These are phyloP conservation scores for Physeter macrocephalus DNA, from an alignment of 2,113 vertebrate genomes.

Conservation along the genomic window DNA sequence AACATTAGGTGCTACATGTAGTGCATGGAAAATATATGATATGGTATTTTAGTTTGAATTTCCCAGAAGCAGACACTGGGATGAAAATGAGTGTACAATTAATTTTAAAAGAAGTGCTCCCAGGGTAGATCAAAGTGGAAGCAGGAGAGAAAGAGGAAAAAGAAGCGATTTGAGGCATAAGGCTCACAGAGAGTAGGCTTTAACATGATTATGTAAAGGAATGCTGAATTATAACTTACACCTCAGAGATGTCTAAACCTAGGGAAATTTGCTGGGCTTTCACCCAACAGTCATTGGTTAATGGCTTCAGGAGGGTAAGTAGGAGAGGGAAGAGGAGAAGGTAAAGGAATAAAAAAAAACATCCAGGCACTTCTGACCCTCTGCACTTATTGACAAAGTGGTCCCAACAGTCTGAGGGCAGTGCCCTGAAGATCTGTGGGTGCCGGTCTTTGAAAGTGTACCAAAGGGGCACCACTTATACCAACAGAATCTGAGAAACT, in stretches of 20 bases:
- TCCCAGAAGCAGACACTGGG: neutral
- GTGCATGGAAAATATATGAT: neutral
- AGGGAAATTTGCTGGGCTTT: neutral
- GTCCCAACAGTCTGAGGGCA: neutral
- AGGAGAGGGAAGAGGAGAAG: rapidly evolving
- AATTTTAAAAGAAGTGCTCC: neutral
- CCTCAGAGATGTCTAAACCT: neutral
- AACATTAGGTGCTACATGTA: neutral
- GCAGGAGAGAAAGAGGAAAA: neutral
- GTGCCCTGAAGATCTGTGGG: neutral
- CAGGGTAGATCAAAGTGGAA: neutral
- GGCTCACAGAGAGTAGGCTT: neutral
- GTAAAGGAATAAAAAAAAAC: neutral
- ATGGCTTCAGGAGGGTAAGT: neutral
- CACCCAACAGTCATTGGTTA: neutral
- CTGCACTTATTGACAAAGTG: neutral
- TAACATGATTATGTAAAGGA: neutral
- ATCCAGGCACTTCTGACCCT: neutral
- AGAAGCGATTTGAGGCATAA: neutral
- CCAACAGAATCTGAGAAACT: neutral
- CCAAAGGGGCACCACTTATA: neutral
- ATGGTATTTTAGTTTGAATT: neutral
- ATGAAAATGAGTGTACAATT: neutral
- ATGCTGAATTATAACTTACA: neutral
- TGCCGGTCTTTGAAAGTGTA: neutral